phyloP scores from a whole-genome alignment of 2,888 invertebrate genomes.

The Agrilus cyanescens region DNA sequence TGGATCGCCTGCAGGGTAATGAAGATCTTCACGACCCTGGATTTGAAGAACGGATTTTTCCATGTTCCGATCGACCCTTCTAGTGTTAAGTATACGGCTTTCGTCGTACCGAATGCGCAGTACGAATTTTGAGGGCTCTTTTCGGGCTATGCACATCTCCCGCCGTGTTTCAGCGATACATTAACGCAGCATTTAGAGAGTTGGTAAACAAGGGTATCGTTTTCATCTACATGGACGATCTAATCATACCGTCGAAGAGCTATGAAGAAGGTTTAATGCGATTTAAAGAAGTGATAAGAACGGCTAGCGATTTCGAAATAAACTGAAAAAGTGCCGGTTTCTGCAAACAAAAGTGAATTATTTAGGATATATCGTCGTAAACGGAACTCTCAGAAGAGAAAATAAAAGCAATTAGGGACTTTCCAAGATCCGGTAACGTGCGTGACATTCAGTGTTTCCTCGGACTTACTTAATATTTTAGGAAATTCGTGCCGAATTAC shows the following conservation, averaged over 20 bases:
- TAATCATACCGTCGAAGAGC: slow-evolving; percentile 13
- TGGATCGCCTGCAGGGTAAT: too few relatives aligned
- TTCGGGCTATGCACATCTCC: slow-evolving; percentile 11
- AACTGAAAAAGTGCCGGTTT: too few relatives aligned
- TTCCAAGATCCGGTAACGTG: slow-evolving; percentile 1
- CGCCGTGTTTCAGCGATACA: slow-evolving; percentile 24
- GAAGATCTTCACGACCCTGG: too few relatives aligned
- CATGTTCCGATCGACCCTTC: too few relatives aligned
- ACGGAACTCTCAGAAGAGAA: background rate
- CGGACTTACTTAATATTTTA: slow-evolving; percentile 4
- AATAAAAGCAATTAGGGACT: background rate
- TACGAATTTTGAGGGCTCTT: too few relatives aligned
- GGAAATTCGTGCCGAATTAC: slow-evolving; percentile 3
- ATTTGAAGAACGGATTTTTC: too few relatives aligned
- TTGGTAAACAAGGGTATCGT: slow-evolving; percentile 13
- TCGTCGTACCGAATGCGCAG: too few relatives aligned
- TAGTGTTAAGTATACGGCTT: too few relatives aligned
- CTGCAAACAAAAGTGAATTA: too few relatives aligned
- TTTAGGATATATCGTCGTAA: background rate
- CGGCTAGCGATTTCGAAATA: too few relatives aligned
- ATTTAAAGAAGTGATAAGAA: too few relatives aligned
- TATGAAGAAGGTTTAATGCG: slow-evolving; percentile 18
- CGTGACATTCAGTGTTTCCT: slow-evolving; percentile 5
- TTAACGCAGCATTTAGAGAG: slow-evolving; percentile 22
- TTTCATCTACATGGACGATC: slow-evolving; percentile 11